These are phyloP conservation scores for Periophthalmodon schlosseri DNA, from an alignment of 2,113 vertebrate genomes.

Conservation along the genomic window DNA sequence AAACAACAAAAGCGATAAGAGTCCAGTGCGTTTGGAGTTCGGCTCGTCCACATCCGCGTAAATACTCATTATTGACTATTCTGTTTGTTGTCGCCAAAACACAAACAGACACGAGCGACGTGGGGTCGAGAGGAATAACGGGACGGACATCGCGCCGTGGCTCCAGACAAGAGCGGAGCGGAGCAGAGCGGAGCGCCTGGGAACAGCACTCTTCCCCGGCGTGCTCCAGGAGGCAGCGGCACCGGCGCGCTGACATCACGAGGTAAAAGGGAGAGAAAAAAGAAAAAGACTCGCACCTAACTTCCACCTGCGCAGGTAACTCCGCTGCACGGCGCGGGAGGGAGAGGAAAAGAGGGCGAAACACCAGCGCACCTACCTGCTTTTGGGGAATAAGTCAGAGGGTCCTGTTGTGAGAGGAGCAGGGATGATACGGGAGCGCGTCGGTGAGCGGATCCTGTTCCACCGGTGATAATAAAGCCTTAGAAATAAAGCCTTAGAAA, in stretches of 20 bases:
- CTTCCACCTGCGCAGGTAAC: slow-evolving; percentile 89
- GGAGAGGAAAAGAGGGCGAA: slow-evolving; percentile 3
- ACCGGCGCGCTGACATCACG: neutral
- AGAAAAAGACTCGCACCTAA: slow-evolving; percentile 44
- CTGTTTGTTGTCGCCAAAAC: slow-evolving; percentile 11
- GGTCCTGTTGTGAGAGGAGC: slow-evolving; percentile 82
- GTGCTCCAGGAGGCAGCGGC: slow-evolving; percentile 3
- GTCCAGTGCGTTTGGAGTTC: slow-evolving; percentile 21
- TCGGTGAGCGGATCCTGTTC: slow-evolving; percentile 89
- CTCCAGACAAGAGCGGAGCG: slow-evolving; percentile 27
- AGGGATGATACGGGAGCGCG: slow-evolving; percentile 82
- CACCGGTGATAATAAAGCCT: slow-evolving; percentile 90
- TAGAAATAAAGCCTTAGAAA: slow-evolving; percentile 90
- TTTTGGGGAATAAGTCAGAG: slow-evolving; percentile 50
- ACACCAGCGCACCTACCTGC: slow-evolving; percentile 82
- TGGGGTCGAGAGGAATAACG: slow-evolving; percentile 12
- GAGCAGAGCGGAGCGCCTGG: slow-evolving; percentile 33
- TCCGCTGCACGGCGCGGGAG: neutral
- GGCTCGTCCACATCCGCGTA: slow-evolving; percentile 26
- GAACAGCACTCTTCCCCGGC: slow-evolving; percentile 19
- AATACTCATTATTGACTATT: slow-evolving; percentile 30
- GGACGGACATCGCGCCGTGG: slow-evolving; percentile 15
- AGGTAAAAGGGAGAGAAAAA: neutral
- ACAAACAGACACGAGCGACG: slow-evolving; percentile 4
- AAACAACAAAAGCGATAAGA: slow-evolving; percentile 54